phyloP scores from a whole-genome alignment of 2,113 vertebrate species.

The Crotalus tigris region DNA sequence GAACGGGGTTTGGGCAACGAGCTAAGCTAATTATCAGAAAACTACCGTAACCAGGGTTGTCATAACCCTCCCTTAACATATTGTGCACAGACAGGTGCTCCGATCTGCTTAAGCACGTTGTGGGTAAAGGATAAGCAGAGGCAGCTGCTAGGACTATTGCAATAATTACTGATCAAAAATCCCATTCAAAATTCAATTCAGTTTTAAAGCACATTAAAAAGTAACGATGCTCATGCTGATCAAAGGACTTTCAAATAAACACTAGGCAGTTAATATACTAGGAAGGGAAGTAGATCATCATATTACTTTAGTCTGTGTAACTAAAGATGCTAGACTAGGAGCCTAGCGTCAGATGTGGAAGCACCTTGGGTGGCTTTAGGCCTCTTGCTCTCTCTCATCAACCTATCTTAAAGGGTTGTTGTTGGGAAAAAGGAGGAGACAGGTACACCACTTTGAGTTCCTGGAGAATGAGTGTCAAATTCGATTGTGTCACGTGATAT shows the following conservation, averaged over 20 bases:
- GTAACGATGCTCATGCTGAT: not conserved
- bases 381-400: too few species aligned
- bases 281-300: too few species aligned
- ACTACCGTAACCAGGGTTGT: not conserved
- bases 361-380: too few species aligned
- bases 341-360: too few species aligned
- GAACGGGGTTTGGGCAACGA: not conserved
- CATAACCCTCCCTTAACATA: not conserved
- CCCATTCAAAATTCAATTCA: not conserved
- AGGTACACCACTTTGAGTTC: too few species aligned
- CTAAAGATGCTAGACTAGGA: too few species aligned
- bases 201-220: not conserved
- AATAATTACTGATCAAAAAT: not conserved
- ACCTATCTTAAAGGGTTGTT: too few species aligned
- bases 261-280: too few species aligned
- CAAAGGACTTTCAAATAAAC: not conserved
- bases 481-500: too few species aligned
- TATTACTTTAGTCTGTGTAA: too few species aligned
- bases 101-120: not conserved
- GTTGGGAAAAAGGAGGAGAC: too few species aligned
- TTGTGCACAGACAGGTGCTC: not conserved
- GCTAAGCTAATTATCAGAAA: not conserved
- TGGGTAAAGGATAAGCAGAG: not conserved
- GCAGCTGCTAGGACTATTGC: not conserved
- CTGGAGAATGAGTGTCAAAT: too few species aligned